Conservation (phyloP, 2,113 vertebrate genomes). For the Macquaria australasica region DNA sequence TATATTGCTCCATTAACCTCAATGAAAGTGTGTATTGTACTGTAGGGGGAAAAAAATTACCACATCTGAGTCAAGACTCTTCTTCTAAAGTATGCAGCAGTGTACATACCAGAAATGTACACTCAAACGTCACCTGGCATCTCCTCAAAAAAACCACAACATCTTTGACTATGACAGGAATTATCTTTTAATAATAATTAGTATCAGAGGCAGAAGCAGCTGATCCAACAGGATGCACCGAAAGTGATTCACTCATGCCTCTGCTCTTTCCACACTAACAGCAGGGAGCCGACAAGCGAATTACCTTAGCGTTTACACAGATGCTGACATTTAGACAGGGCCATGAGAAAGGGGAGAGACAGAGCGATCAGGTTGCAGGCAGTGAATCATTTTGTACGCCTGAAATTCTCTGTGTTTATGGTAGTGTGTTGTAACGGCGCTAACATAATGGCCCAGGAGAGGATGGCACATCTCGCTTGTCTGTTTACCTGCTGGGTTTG, state of each 20-base stretch:
- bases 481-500: constrained; percentile 56
- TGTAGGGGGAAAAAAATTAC: neutral
- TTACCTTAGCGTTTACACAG: constrained; percentile 79
- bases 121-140: constrained; percentile 13
- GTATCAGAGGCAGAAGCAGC: constrained; percentile 28
- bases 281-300: constrained; percentile 62
- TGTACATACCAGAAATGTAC: constrained; percentile 17
- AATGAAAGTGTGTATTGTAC: constrained; percentile 13
- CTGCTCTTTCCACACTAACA: constrained; percentile 48
- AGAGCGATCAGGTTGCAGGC: constrained; percentile 58
- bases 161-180: neutral
- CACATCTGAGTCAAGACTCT: constrained; percentile 42
- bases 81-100: constrained; percentile 22
- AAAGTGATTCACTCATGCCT: constrained; percentile 41
- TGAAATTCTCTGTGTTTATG: constrained; percentile 29
- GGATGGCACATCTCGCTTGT: neutral
- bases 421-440: constrained; percentile 18
- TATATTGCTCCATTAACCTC: constrained; percentile 21
- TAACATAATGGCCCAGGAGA: constrained; percentile 1
- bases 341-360: constrained; percentile 64
- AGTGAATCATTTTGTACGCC: constrained; percentile 27
- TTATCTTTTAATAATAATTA: constrained; percentile 5
- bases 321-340: constrained; percentile 72
- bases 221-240: constrained; percentile 45
- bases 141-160: neutral